Evolutionary conservation across 2,888 invertebrate genomes (phyloP).

Genomic region (Polietes domitor): DNA sequence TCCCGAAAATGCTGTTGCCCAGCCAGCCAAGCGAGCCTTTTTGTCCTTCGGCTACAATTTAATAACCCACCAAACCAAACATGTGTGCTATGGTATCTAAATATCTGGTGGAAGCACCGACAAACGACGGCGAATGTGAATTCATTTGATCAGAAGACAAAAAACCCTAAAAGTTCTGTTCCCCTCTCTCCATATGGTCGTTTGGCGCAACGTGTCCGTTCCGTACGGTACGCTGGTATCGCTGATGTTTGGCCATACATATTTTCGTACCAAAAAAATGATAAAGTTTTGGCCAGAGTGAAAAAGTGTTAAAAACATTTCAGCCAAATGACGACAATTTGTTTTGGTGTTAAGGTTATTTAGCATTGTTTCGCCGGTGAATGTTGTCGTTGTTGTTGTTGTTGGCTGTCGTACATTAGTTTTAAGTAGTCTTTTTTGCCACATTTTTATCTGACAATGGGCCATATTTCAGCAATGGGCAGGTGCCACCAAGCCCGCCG

Average conservation of each 20-base stretch:
- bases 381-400: slow-evolving; percentile 2
- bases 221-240: not conserved
- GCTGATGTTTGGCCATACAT: slow-evolving; percentile 26
- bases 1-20: not conserved
- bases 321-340: slow-evolving; percentile 61
- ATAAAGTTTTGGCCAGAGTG: slow-evolving; percentile 7
- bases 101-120: not conserved
- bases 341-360: slow-evolving; percentile 58
- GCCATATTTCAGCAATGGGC: slow-evolving; percentile 60
- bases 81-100: slow-evolving; percentile 3
- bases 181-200: not conserved
- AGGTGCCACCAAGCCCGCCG: slow-evolving; percentile 60
- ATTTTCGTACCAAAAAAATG: not conserved
- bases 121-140: not conserved
- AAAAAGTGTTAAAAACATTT: slow-evolving; percentile 54
- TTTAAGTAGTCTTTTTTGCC: slow-evolving; percentile 40
- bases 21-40: slow-evolving; percentile 48
- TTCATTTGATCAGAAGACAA: not conserved
- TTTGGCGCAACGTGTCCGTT: not conserved
- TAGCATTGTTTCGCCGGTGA: slow-evolving; percentile 55
- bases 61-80: slow-evolving; percentile 29
- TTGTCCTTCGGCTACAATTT: slow-evolving; percentile 59
- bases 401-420: slow-evolving; percentile 18
- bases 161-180: not conserved
- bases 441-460: slow-evolving; percentile 60